Evolutionary conservation across 2,888 invertebrate genomes (phyloP), one percentile per base, ranked within the genome.

Genomic region (Harpalus rubripes): DNA sequence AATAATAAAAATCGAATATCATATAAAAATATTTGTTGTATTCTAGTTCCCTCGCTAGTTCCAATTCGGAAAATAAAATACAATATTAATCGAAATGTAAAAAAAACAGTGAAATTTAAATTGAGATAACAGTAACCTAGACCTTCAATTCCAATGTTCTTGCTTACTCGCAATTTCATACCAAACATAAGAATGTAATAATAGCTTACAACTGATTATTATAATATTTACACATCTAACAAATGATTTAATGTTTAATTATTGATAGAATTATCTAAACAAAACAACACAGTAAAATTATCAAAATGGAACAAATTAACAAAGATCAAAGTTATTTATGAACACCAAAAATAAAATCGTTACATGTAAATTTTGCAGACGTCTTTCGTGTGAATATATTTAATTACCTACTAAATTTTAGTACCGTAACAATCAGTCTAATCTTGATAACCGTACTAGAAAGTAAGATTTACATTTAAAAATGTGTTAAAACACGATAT

Each of bases 381-480:
- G 7, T 74, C 32, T 74, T 52, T 74, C 72, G 3, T 18, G 41
- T 12, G 15, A 74, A 44, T 18, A 18, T 44, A 74, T 44, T 52
- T 74, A 74, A 74, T 74, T 44, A 72, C 41, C 18, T 44, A 74
- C 18, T 18, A 74, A 74, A 10, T 74, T 74, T 44, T 12, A 41
- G 12, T 41, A 74, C 52, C 72, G 44, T 44, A 74, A 74, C 72
- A 18, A 10, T 18, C 12, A 44, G 41, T 74, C 41, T 41, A 74
- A 74, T 74, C 72, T 44, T 74, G 16, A 74, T 74, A 52, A 68
- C 32, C 15, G 39, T 39, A 15, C 15, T 39, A 32, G 39, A 61
- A 68, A 32, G 12, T 15, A 68, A 41, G 41, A 44, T 44, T 68
- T 68, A 5, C 15, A 68, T 68, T 72, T 72, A 10, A 74, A 52